phyloP scores from a whole-genome alignment of 2,113 vertebrate genomes.

The Oncorhynchus tshawytscha region DNA sequence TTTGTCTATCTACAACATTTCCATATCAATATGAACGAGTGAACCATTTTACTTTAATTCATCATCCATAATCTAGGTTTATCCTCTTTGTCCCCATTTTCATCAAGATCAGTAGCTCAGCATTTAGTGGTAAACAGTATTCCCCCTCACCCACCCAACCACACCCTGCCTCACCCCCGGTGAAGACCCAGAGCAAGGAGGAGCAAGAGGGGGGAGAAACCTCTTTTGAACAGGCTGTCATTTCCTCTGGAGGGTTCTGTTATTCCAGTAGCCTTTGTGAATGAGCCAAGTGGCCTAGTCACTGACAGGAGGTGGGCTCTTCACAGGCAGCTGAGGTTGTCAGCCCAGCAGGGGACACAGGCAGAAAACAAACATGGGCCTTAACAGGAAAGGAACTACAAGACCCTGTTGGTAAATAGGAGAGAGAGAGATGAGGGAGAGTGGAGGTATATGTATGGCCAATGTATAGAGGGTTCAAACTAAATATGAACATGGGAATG shows the following conservation, averaged over 20 bases:
- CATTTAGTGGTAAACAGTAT: constrained; percentile 28
- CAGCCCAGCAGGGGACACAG: constrained; percentile 67
- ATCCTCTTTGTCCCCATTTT: background rate
- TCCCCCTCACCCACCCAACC: constrained; percentile 7
- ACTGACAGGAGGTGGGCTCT: constrained; percentile 69
- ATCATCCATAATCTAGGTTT: background rate
- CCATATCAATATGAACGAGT: background rate
- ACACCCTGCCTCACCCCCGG: constrained; percentile 36
- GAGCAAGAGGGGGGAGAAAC: constrained; percentile 1
- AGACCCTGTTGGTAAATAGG: constrained; percentile 56
- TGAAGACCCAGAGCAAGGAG: constrained; percentile 34
- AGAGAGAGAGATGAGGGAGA: background rate
- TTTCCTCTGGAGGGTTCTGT: constrained; percentile 72
- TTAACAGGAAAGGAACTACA: constrained; percentile 59
- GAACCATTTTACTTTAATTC: background rate
- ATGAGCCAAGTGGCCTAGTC: constrained; percentile 67
- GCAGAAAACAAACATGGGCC: constrained; percentile 72
- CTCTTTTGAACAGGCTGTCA: constrained; percentile 69
- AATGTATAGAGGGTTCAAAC: background rate
- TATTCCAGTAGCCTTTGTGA: constrained; percentile 71
- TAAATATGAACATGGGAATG: background rate
- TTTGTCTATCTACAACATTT: background rate
- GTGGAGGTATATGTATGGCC: background rate
- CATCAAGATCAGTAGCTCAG: background rate
- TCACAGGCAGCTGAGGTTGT: constrained; percentile 66